phyloP scores from a whole-genome alignment of 64 coral and sea anemone genomes.

The Exaiptasia diaphana region DNA sequence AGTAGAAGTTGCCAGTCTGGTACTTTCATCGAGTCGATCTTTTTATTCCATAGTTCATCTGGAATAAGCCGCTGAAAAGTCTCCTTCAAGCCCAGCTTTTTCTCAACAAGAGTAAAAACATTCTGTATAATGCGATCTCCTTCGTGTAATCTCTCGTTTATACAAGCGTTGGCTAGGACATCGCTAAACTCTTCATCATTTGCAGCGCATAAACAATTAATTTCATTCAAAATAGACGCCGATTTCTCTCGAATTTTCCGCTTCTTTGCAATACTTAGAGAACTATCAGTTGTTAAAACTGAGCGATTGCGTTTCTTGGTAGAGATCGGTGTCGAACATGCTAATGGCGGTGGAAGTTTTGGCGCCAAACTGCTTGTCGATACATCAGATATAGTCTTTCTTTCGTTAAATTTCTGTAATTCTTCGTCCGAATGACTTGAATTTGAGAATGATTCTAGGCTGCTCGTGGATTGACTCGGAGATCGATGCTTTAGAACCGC shows the following conservation, averaged over 20 bases:
- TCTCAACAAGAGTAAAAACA: background rate
- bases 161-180: background rate
- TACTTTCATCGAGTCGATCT: background rate
- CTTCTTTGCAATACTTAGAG: no score
- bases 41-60: background rate
- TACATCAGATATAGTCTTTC: background rate
- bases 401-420: background rate
- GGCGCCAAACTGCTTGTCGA: conserved; percentile 2
- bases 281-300: no score
- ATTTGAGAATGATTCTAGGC: background rate
- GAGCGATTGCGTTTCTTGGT: no score
- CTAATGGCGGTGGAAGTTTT: background rate
- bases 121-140: background rate
- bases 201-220: background rate
- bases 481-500: background rate
- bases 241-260: background rate
- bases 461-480: background rate
- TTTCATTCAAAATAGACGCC: background rate
- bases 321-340: background rate
- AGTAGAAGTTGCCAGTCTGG: conserved; percentile 11
- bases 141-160: background rate
- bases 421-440: background rate
- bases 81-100: background rate
- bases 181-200: background rate
- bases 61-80: background rate